Evolutionary conservation across 2,888 invertebrate species (phyloP).

Genomic region (Parasteatoda lunata): DNA sequence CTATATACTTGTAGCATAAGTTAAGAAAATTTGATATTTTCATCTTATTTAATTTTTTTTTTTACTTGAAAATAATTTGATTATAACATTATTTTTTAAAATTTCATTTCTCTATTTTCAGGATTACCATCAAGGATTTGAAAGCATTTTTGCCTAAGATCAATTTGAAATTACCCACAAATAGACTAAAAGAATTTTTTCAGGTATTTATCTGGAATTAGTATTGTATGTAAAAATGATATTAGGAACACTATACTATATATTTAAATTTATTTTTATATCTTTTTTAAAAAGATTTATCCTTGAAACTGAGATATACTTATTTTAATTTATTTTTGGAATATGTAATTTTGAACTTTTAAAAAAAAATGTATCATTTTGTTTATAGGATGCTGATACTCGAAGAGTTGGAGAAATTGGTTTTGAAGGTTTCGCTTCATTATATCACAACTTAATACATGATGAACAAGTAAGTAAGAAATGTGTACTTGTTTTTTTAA

Average conservation of each 20-base stretch:
- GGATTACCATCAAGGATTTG: slow-evolving; percentile 88
- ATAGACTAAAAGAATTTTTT: slow-evolving; percentile 82
- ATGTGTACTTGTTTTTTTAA: too few relatives aligned
- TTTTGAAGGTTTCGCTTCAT: slow-evolving; percentile 76
- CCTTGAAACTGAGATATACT: too few relatives aligned
- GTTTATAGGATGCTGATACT: slow-evolving; percentile 90
- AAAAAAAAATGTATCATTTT: slow-evolving; percentile 5
- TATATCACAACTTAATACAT: slow-evolving; percentile 89
- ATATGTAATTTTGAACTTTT: too few relatives aligned
- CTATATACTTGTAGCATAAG: too few relatives aligned
- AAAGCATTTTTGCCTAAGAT: slow-evolving; percentile 91
- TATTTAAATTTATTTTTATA: too few relatives aligned
- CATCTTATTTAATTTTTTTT: too few relatives aligned
- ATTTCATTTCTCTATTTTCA: slow-evolving; percentile 56
- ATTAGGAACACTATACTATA: background rate
- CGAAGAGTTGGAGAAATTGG: slow-evolving; percentile 81
- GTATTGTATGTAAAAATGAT: background rate
- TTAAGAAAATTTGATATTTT: too few relatives aligned
- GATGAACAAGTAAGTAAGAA: slow-evolving; percentile 80
- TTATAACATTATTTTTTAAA: too few relatives aligned
- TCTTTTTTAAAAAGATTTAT: too few relatives aligned
- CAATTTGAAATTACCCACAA: slow-evolving; percentile 92
- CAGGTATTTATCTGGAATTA: slow-evolving; percentile 72
- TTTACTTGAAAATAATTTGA: too few relatives aligned
- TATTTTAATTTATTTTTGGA: too few relatives aligned